Evolutionary conservation across 2,888 invertebrate genomes (phyloP), one percentile per base, ranked within the genome.

Genomic region (Noctua pronuba): DNA sequence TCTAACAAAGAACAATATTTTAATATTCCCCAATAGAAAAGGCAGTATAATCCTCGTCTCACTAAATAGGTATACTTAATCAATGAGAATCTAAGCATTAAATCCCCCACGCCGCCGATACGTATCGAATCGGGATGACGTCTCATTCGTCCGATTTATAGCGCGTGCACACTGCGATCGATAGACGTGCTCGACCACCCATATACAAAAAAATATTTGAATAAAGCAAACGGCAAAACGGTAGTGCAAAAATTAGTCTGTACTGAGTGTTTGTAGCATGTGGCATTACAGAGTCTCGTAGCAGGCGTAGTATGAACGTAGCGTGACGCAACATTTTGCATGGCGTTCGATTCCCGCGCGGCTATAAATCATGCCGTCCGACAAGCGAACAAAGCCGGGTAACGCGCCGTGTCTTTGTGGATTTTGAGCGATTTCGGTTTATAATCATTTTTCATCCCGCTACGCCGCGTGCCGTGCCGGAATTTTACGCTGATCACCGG

Each of bases 291-390:
- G 35, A 84, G 77, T 35, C 46, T 74, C 83, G 79, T 76, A 83
- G 87, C 86, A 77, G 87, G 79, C 80, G 86, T 85, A 86, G 87
- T 89, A 85, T 89, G 92, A 86, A 90, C 89, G 90, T 85, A 91
- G 91, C 92, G 94, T 95, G 96, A 96, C 95, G 95, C 94, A 95
- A 95, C 96, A 94, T 94, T 95, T 95, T 95, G 96, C 95, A 95
- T 94, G 95, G 91, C 90, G 93, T 93, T 93, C 93, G 93, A 93
- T 91, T 92, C 92, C 92, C 91, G 92, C 82, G 83, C 90, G 91
- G 88, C 90, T 86, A 95, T 96, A 93, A 95, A 96, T 96, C 96
- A 95, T 91, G 86, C 80, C 84, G 82, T 88, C 91, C 77, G 96
- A 95, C 96, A 96, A 90, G 93, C 95, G 94, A 91, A 96, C 96